Conservation (phyloP, 2,888 invertebrate genomes). For the Elmis aenea region DNA sequence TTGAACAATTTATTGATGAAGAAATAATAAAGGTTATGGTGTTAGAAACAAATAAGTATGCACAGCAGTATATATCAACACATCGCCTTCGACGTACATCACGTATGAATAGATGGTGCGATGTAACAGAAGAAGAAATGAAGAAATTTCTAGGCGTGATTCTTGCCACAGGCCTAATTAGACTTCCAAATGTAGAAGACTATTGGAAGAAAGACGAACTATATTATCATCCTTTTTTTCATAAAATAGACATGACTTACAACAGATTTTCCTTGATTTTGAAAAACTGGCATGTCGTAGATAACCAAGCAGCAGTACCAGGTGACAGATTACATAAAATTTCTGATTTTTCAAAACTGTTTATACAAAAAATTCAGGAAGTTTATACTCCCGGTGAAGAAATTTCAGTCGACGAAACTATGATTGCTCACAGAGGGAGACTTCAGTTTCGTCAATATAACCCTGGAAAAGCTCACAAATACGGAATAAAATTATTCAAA, state of each 20-base stretch:
- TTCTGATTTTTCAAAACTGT: constrained; percentile 1
- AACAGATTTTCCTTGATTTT: constrained; percentile 8
- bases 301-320: constrained; percentile 3
- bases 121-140: constrained; percentile 18
- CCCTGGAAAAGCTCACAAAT: no score
- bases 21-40: constrained; percentile 1
- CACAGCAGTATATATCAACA: constrained; percentile 2
- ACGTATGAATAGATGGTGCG: constrained; percentile 11
- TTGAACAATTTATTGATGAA: constrained; percentile 2
- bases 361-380: constrained; percentile 2
- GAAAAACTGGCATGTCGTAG: constrained; percentile 4
- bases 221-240: no score
- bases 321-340: constrained; percentile 2
- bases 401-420: constrained; percentile 3
- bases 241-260: no score
- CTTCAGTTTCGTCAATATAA: constrained; percentile 3
- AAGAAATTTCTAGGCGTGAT: constrained; percentile 21
- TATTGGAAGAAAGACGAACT: no score
- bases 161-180: no score
- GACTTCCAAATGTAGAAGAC: no score
- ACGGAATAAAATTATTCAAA: constrained; percentile 2
- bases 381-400: constrained; percentile 2
- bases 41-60: constrained; percentile 3
- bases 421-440: constrained; percentile 3
- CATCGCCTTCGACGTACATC: constrained; percentile 2